Evolutionary conservation across 2,797 vertebrate species (phyloP), one percentile per base, ranked within the genome.

Genomic region (Paratrypauchen microcephalus): DNA sequence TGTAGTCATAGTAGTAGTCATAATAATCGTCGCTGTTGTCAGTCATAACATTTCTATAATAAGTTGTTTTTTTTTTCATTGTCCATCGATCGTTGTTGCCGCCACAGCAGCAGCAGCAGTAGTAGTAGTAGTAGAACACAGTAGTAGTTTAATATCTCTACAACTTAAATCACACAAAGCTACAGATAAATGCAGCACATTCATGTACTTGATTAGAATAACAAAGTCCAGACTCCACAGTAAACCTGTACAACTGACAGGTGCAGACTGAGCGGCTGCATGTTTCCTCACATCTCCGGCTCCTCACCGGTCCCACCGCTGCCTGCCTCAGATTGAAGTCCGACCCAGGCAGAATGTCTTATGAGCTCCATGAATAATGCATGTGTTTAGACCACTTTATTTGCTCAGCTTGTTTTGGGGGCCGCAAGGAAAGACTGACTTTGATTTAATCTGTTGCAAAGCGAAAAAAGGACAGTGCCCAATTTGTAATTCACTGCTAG

Each of bases 301-400:
- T 80, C 76, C 65, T 55, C 69, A 67, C 50, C 7, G 52, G 54
- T 80, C 75, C 71, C 74, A n/a, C 58, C 19, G 74, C 8, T 48
- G 71, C 64, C 73, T 78, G 60, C 76, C 79, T 77, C 74, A 62
- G 81, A 69, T 70, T 74, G 55, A 26, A 73, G 64, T 80, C 72
- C 3, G 16, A 64, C 72, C 77, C 21, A 81, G 70, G 75, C 18
- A 16, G 68, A 75, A 72, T 71, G 68, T 78, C 59, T 83, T 74
- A 76, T 78, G 68, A 66, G 69, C 30, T 57, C 13, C 30, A 82
- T 87, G 76, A 90, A 89, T 91, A 86, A 89, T 83, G 54, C 62
- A 82, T 80, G 39, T 60, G 61, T 76, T 81, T 73, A 68, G 74
- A 77, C 70, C 47, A 8, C 64, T 79, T 65, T 68, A 63, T 77